These are phyloP conservation scores for Penaeus indicus DNA, from an alignment of 1,140 invertebrate species.

Conservation along the genomic window DNA sequence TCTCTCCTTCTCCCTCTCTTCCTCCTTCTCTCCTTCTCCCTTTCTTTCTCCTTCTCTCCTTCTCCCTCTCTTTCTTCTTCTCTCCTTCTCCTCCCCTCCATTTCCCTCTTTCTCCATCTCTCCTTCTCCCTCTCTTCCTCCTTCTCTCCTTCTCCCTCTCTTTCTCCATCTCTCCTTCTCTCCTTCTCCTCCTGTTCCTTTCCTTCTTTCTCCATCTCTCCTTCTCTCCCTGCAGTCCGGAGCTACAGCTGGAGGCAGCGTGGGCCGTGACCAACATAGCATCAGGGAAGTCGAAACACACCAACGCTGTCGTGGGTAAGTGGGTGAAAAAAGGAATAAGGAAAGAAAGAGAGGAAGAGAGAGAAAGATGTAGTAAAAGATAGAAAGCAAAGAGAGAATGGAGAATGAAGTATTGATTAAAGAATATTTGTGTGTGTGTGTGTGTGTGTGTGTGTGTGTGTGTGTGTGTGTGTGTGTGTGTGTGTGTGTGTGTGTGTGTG, in stretches of 20 bases:
- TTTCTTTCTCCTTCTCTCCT: background rate
- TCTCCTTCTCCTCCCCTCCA: background rate
- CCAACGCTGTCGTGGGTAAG: conserved; percentile 82
- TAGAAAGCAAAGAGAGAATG: background rate
- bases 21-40: background rate
- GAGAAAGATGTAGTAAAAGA: background rate
- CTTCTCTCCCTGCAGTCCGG: conserved; percentile 69
- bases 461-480: too few relatives aligned
- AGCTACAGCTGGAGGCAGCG: conserved; percentile 95
- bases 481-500: too few relatives aligned
- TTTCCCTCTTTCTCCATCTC: conserved; percentile 10
- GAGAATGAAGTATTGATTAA: background rate
- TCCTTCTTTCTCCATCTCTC: background rate
- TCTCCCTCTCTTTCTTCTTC: too few relatives aligned
- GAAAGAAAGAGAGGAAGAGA: background rate
- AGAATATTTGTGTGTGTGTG: too few relatives aligned
- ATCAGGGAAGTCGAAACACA: conserved; percentile 93
- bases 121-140: background rate
- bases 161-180: background rate
- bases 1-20: background rate
- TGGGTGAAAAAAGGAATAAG: background rate
- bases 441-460: too few relatives aligned
- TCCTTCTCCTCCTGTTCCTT: background rate
- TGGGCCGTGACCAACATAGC: conserved; percentile 99
- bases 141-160: background rate